Conservation (phyloP, 2,888 invertebrate genomes). For the Xestoiulus laeticollis region DNA sequence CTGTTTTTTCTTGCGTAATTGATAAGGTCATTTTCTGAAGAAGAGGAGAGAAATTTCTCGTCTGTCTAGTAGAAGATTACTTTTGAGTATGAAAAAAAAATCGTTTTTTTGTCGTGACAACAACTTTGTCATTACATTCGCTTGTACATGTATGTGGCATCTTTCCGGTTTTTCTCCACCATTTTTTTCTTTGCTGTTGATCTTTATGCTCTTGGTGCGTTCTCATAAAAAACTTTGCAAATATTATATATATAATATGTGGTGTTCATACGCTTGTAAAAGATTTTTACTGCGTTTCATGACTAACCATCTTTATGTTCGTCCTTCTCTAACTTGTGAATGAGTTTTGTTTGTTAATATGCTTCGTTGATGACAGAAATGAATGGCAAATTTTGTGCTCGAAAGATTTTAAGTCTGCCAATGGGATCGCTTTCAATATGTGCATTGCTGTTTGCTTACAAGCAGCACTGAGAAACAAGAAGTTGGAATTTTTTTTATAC, state of each 20-base stretch:
- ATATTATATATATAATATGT: not conserved
- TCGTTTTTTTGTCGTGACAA: not conserved
- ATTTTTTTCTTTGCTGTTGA: not conserved
- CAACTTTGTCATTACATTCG: not conserved
- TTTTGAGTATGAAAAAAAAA: not conserved
- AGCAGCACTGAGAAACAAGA: not conserved
- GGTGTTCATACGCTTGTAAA: not conserved
- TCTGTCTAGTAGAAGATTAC: not conserved
- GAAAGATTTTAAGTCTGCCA: not conserved
- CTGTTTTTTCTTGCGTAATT: not conserved
- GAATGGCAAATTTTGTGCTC: constrained; percentile 43
- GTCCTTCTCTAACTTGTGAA: constrained; percentile 12
- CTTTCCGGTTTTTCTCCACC: not conserved
- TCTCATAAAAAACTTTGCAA: not conserved
- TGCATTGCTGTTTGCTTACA: not conserved
- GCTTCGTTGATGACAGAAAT: constrained; percentile 13
- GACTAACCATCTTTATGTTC: not conserved
- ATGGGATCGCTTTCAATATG: not conserved
- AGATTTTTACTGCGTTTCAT: not conserved
- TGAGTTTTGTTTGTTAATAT: constrained; percentile 34
- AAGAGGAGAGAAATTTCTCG: not conserved
- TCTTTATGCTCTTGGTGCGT: not conserved
- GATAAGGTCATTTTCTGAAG: not conserved
- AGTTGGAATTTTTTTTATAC: not conserved
- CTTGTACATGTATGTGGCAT: not conserved